Evolutionary conservation across 2,888 invertebrate genomes (phyloP), one percentile per base, ranked within the genome.

Genomic region (Ornithoptera priamus): DNA sequence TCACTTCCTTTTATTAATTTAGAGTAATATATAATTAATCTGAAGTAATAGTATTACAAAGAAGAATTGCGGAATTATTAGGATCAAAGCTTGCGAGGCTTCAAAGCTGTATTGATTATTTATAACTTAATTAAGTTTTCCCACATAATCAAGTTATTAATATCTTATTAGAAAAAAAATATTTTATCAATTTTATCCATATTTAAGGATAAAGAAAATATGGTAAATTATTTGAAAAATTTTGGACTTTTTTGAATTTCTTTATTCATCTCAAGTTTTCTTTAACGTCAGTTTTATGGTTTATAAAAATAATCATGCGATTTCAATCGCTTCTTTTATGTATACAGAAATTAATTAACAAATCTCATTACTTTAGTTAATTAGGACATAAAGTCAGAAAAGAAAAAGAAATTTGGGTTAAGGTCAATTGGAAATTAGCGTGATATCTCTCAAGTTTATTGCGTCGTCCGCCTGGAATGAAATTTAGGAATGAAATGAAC

Each of bases 361-460:
- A 50, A 50, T 50, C 15, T 17, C 15, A 50, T 50, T 50, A 12
- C 50, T 17, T 50, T 1, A 2, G 18, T 17, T 50, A 50, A 50
- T 50, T 50, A 50, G 17, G 1, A 50, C 7, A 24, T 17, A 30
- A 60, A 30, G 15, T 60, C 18, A 30, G 4, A 36, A 18, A 30
- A 17, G 18, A 30, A 30, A 60, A 36, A 60, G 60, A 36, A 18
- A 63, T 63, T 56, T 10, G 36, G 63, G 63, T 63, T 63, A 46
- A 57, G 62, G 67, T 56, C 67, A 42, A 56, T 42, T 22, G 62
- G 56, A 62, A 67, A 62, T 67, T 67, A 67, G 62, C 62, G n/a
- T 18, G 62, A 56, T 67, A 67, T 67, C 67, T 42, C 57, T 67
- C 67, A 67, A 39, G 42, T 67, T 67, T 42, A 67, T 67, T 67